Percentiles rank a stretch among this genome's conserved stretches.
Evolutionary conservation across 2,797 vertebrate genomes (phyloP).

Genomic region (Sus cebifrons): DNA sequence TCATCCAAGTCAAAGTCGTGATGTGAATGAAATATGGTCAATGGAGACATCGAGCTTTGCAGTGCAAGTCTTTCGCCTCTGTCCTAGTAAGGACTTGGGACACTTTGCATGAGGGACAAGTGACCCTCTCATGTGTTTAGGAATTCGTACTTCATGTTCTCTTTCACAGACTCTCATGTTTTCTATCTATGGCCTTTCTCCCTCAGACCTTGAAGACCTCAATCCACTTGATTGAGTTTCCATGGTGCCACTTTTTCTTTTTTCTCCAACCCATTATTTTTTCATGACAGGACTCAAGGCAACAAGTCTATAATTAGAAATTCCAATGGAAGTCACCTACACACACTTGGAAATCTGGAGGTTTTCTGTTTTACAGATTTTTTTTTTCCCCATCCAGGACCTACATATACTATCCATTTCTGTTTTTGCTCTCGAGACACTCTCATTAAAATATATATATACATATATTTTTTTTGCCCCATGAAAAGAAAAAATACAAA

Average conservation of each 20-base stretch:
- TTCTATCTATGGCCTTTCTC: slow-evolving; percentile 55
- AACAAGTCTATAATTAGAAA: slow-evolving; percentile 19
- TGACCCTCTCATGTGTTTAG: slow-evolving; percentile 15
- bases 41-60: background rate
- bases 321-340: slow-evolving; percentile 7
- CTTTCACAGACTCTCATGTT: background rate
- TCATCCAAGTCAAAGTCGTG: background rate
- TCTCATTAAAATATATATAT: slow-evolving; percentile 59
- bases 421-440: background rate
- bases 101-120: slow-evolving; percentile 8
- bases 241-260: slow-evolving; percentile 55
- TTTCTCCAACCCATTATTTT: slow-evolving; percentile 20
- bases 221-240: slow-evolving; percentile 24
- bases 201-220: slow-evolving; percentile 69
- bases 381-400: background rate
- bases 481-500: too few species aligned
- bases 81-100: background rate
- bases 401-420: background rate
- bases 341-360: background rate
- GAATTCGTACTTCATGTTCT: slow-evolving; percentile 54
- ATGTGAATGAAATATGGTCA: background rate
- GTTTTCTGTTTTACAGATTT: background rate
- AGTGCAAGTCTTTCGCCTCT: background rate
- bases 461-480: too few species aligned
- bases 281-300: slow-evolving; percentile 50